These are phyloP conservation scores for Sphenodon punctatus DNA, from an alignment of 2,797 vertebrate genomes.

Conservation along the genomic window DNA sequence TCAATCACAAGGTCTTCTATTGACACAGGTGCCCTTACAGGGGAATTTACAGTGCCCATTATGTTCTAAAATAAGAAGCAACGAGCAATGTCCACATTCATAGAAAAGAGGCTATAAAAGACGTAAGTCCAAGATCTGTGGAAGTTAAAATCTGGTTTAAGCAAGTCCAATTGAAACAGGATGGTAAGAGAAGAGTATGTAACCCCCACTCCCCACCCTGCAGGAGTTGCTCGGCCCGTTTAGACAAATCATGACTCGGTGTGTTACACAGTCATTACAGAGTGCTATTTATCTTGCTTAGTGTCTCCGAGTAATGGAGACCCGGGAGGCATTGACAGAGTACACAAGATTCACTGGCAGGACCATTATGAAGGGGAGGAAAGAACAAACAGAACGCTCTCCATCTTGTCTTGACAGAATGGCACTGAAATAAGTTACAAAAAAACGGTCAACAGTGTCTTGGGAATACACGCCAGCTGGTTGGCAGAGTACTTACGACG, in stretches of 20 bases:
- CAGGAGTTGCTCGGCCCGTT: not conserved
- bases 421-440: not conserved
- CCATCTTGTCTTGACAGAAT: not conserved
- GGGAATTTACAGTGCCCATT: conserved; percentile 40
- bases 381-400: conserved; percentile 25
- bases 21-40: conserved; percentile 5
- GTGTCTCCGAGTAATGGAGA: not conserved
- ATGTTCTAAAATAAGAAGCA: conserved; percentile 19
- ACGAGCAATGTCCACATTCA: not conserved
- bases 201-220: no score
- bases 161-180: not conserved
- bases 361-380: not conserved
- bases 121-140: conserved; percentile 34
- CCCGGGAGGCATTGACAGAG: not conserved
- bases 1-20: conserved; percentile 2
- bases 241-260: not conserved
- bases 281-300: not conserved
- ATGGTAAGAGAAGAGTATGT: not conserved
- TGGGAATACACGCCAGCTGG: not conserved
- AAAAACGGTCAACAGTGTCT: not conserved
- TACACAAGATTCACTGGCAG: conserved; percentile 20
- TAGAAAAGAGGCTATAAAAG: not conserved
- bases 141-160: not conserved
- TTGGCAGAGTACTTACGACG: not conserved
- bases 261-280: not conserved